phyloP scores from a whole-genome alignment of 2,888 invertebrate genomes.

The Orchesellides sinensis region DNA sequence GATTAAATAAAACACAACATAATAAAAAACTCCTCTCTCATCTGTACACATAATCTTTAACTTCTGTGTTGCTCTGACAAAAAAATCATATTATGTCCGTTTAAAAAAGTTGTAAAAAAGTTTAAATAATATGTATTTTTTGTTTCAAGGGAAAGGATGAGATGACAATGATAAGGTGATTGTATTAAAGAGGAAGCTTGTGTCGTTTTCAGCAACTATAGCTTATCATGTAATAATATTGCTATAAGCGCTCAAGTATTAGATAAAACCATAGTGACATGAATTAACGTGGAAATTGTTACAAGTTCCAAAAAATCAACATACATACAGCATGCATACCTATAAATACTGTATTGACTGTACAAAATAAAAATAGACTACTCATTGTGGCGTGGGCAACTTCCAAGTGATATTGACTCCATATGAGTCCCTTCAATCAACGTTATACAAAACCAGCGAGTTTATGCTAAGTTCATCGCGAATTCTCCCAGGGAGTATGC shows the following conservation, averaged over 20 bases:
- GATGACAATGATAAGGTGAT: too few relatives aligned
- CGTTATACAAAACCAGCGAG: too few relatives aligned
- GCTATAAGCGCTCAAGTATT: not conserved
- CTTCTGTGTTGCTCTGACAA: constrained; percentile 1
- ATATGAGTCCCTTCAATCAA: too few relatives aligned
- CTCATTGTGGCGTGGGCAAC: too few relatives aligned
- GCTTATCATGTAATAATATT: constrained; percentile 1
- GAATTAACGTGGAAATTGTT: constrained; percentile 41
- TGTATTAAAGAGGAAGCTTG: constrained; percentile 7
- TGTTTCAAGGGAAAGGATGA: constrained; percentile 52
- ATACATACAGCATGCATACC: too few relatives aligned
- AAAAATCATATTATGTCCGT: constrained; percentile 1
- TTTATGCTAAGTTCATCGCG: too few relatives aligned
- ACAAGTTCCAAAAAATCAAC: too few relatives aligned
- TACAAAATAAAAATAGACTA: too few relatives aligned
- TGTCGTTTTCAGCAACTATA: too few relatives aligned
- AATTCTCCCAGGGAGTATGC: too few relatives aligned
- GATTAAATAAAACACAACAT: constrained; percentile 15
- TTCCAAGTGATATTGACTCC: too few relatives aligned
- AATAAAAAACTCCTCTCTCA: constrained; percentile 40
- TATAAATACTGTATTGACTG: too few relatives aligned
- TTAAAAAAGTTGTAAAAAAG: not conserved
- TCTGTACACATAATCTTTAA: constrained; percentile 33
- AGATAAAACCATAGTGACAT: constrained; percentile 40
- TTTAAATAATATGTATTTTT: not conserved